Evolutionary conservation across 2,113 vertebrate genomes (phyloP).

Genomic region (Anguilla rostrata): DNA sequence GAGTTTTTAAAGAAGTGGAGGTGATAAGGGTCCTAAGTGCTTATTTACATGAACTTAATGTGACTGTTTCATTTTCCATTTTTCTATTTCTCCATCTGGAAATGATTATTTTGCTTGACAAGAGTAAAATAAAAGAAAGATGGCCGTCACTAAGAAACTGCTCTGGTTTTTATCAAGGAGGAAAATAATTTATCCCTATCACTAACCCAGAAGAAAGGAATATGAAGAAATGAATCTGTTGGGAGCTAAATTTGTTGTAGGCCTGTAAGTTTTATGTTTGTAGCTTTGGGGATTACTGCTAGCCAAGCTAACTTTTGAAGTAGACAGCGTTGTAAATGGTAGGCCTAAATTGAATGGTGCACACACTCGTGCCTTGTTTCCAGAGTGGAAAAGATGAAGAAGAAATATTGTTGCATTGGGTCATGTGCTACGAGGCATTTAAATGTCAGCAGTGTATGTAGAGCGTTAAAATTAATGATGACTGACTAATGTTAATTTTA

Average conservation of each 20-base stretch:
- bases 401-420: too few species aligned
- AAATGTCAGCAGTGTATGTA: too few species aligned
- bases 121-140: background rate
- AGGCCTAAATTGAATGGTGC: too few species aligned
- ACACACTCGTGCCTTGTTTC: too few species aligned
- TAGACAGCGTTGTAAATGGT: too few species aligned
- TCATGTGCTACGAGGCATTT: too few species aligned
- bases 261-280: too few species aligned
- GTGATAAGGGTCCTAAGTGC: background rate
- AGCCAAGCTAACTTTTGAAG: too few species aligned
- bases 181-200: background rate
- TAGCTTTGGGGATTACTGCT: too few species aligned
- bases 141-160: slow-evolving; percentile 11
- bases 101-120: background rate
- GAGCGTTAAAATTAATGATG: slow-evolving; percentile 16
- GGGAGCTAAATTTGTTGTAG: too few species aligned
- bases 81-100: background rate
- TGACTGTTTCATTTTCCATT: background rate
- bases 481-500: background rate
- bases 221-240: too few species aligned
- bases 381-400: too few species aligned
- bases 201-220: background rate
- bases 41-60: background rate
- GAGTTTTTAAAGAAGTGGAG: background rate
- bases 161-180: slow-evolving; percentile 9